Conservation (phyloP, 2,113 vertebrate species). For the Tachycineta bicolor region DNA sequence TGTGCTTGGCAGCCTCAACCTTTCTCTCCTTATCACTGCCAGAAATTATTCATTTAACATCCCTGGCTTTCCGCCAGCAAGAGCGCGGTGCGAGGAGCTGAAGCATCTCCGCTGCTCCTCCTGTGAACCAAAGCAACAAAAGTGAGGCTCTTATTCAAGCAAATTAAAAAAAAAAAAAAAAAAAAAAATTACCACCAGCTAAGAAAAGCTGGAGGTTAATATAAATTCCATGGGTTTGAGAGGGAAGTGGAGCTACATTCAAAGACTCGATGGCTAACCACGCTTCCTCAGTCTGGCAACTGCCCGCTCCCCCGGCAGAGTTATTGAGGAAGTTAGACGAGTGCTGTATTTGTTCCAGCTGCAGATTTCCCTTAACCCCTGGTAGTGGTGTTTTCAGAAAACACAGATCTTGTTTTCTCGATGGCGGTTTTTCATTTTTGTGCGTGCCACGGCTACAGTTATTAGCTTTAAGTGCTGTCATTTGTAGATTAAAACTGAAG, state of each 20-base stretch:
- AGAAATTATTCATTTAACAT: not conserved
- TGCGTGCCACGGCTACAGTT: not conserved
- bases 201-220: conserved; percentile 60
- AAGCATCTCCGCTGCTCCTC: not conserved
- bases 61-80: not conserved
- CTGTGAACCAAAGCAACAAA: not conserved
- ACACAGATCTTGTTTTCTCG: not conserved
- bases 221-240: conserved; percentile 62
- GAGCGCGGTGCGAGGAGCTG: accelerated
- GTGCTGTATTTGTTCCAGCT: conserved; percentile 71
- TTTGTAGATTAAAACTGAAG: not conserved
- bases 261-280: conserved; percentile 58
- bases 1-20: conserved; percentile 3
- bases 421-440: not conserved
- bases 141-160: not conserved
- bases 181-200: not conserved
- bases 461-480: not conserved
- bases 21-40: not conserved
- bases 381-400: not conserved
- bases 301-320: conserved; percentile 28
- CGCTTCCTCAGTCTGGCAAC: conserved; percentile 66
- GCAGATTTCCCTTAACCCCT: conserved; percentile 73
- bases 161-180: not conserved
- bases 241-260: conserved; percentile 9
- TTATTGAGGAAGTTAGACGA: conserved; percentile 69